phyloP scores from a whole-genome alignment of 2,797 vertebrate genomes.

The Emydoidea blandingii region DNA sequence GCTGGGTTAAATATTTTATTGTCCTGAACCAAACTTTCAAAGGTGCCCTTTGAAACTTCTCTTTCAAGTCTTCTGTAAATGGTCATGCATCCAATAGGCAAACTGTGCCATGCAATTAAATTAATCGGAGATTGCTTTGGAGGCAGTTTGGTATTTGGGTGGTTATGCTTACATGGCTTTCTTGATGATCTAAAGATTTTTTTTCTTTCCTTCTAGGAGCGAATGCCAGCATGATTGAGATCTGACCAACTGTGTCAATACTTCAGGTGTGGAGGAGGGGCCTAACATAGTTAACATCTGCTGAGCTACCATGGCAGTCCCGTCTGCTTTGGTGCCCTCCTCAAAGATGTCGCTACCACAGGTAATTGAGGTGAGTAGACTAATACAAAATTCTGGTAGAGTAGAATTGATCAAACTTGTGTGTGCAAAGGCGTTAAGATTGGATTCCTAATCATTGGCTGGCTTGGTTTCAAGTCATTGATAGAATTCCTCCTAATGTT shows the following conservation, averaged over 20 bases:
- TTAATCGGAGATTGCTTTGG: not conserved
- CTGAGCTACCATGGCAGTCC: slow-evolving; percentile 70
- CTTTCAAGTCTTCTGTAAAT: not conserved
- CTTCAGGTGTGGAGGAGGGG: slow-evolving; percentile 30
- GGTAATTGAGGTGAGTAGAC: slow-evolving; percentile 50
- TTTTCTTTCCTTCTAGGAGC: slow-evolving; percentile 61
- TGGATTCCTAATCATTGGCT: not conserved
- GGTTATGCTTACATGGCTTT: not conserved
- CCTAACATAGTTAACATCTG: not conserved
- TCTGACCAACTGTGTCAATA: slow-evolving; percentile 58
- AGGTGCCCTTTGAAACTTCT: not conserved
- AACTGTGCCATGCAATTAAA: not conserved
- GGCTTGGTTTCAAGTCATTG: not conserved
- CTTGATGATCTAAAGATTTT: slow-evolving; percentile 19
- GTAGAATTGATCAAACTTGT: not conserved
- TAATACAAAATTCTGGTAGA: accelerated
- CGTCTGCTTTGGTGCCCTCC: slow-evolving; percentile 53
- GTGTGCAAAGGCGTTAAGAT: not conserved
- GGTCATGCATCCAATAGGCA: not conserved
- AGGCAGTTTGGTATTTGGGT: not conserved
- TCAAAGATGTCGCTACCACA: slow-evolving; percentile 79
- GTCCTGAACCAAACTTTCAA: not conserved
- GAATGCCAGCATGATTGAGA: slow-evolving; percentile 73
- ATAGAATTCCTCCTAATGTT: not conserved
- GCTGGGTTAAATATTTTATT: not conserved